Conservation (phyloP, 2,797 vertebrate species). For the Nannoperca australis region DNA sequence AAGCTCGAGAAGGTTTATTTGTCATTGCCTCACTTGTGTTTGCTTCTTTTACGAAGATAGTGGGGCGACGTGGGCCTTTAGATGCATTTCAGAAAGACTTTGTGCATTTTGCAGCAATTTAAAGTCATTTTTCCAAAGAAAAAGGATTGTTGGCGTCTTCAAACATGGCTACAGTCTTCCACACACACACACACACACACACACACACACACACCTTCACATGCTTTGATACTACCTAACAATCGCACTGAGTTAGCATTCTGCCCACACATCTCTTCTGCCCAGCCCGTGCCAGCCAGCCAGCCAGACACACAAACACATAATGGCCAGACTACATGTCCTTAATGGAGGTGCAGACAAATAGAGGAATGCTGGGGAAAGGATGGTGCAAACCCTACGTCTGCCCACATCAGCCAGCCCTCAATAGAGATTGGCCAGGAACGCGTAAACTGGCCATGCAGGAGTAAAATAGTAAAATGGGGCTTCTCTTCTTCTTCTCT, state of each 20-base stretch:
- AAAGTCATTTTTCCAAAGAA: not conserved
- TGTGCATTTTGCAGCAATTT: not conserved
- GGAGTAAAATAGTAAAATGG: constrained; percentile 73
- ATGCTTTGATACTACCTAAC: constrained; percentile 48
- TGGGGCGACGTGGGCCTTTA: not conserved
- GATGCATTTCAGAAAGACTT: not conserved
- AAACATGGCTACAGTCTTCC: constrained; percentile 34
- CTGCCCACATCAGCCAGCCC: constrained; percentile 74
- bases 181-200: constrained; percentile 14
- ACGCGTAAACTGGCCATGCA: constrained; percentile 74
- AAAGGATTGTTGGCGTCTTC: constrained; percentile 15
- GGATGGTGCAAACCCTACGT: constrained; percentile 63
- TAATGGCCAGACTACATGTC: constrained; percentile 71
- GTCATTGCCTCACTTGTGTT: constrained; percentile 53
- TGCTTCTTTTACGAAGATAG: constrained; percentile 36
- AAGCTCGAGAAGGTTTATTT: constrained; percentile 58
- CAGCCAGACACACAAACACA: constrained; percentile 62
- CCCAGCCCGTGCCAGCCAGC: constrained; percentile 57
- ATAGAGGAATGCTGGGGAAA: constrained; percentile 74
- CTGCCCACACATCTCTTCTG: constrained; percentile 60
- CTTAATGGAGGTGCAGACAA: constrained; percentile 75
- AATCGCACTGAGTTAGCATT: constrained; percentile 76
- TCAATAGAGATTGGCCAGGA: constrained; percentile 80
- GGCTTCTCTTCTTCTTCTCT: constrained; percentile 65
- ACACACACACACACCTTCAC: constrained; percentile 20